These are phyloP conservation scores for Noctuana brunneofusca DNA, from an alignment of 2,888 invertebrate genomes.

Conservation along the genomic window DNA sequence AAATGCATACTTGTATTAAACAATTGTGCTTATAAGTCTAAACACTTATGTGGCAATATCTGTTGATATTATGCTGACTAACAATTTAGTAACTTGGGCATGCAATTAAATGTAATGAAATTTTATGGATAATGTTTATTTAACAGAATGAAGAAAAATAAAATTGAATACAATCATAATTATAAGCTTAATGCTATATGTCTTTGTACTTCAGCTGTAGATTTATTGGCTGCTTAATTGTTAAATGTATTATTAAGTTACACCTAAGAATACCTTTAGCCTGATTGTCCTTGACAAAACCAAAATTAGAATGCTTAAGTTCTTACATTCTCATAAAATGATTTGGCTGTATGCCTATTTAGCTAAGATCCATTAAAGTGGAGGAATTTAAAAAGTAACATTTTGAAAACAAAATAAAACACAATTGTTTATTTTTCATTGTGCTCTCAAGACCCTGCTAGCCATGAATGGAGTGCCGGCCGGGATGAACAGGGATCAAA, in stretches of 20 bases:
- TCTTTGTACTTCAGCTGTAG: conserved; percentile 2
- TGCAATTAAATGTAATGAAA: too few species aligned
- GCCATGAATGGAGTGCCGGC: conserved; percentile 77
- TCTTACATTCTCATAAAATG: not conserved
- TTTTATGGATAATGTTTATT: not conserved
- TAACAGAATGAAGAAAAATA: not conserved
- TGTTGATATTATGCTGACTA: too few species aligned
- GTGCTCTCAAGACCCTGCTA: conserved; percentile 73
- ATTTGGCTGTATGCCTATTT: conserved; percentile 1
- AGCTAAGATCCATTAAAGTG: not conserved
- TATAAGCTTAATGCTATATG: not conserved
- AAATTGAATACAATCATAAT: not conserved
- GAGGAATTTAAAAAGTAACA: not conserved
- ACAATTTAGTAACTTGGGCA: too few species aligned
- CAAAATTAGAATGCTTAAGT: not conserved
- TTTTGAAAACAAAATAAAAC: conserved; percentile 9
- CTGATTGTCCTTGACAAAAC: conserved; percentile 23
- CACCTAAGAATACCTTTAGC: conserved; percentile 3
- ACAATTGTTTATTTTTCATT: conserved; percentile 61
- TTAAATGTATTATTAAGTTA: not conserved
- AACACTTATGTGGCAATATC: too few species aligned
- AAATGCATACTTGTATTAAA: too few species aligned
- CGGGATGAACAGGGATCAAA: conserved; percentile 64
- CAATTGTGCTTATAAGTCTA: too few species aligned
- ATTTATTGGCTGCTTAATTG: conserved; percentile 30